These are phyloP conservation scores for Callinectes sapidus DNA, from an alignment of 2,888 invertebrate species.

Conservation along the genomic window DNA sequence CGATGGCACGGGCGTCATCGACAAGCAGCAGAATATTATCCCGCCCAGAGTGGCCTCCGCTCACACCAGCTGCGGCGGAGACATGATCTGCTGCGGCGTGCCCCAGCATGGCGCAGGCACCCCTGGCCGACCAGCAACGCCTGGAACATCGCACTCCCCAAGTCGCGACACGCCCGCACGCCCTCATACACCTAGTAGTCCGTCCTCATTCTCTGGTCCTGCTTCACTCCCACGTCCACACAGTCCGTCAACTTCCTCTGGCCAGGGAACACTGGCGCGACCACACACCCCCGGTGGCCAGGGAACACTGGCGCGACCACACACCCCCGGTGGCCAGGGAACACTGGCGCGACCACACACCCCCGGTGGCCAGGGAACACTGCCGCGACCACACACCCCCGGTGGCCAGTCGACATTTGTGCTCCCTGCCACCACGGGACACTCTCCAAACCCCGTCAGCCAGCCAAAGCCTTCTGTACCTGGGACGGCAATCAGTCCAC, in stretches of 20 bases:
- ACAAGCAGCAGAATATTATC: conserved; percentile 57
- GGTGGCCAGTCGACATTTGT: not conserved
- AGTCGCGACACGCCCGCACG: not conserved
- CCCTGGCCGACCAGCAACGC: not conserved
- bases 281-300: not conserved
- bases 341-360: not conserved
- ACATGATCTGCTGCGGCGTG: conserved; percentile 70
- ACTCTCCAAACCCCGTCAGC: not conserved
- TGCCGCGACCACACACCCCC: not conserved
- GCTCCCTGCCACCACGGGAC: not conserved
- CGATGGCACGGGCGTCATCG: conserved; percentile 70
- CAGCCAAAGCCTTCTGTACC: not conserved
- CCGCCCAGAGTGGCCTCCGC: conserved; percentile 44
- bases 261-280: not conserved
- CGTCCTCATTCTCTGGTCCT: not conserved
- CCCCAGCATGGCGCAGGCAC: not conserved
- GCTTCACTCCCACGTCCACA: not conserved
- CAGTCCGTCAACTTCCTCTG: not conserved
- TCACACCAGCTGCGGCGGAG: conserved; percentile 63
- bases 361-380: not conserved
- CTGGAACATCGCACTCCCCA: not conserved
- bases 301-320: not conserved
- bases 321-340: not conserved
- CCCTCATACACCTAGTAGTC: not conserved
- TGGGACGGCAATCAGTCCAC: conserved; percentile 7